Conservation (phyloP, 2,888 invertebrate genomes). For the Hermodice carunculata region DNA sequence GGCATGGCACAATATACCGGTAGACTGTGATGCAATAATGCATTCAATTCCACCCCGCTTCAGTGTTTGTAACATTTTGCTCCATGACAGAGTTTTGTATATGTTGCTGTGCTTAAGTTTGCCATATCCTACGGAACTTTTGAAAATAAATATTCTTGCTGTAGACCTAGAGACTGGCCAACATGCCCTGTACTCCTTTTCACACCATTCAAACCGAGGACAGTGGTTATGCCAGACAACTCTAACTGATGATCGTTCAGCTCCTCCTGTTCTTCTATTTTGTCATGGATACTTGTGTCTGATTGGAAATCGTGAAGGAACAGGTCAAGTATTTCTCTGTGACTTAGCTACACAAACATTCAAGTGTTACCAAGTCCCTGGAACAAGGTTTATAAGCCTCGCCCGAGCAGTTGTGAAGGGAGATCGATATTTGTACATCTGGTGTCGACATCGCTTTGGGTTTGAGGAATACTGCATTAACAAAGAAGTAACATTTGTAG, state of each 20-base stretch:
- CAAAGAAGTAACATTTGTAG: conserved; percentile 62
- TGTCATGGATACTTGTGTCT: conserved; percentile 60
- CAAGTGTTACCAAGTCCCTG: conserved; percentile 61
- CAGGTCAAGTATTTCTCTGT: conserved; percentile 63
- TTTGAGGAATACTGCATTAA: conserved; percentile 66
- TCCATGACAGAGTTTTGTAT: conserved; percentile 57
- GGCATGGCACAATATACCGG: conserved; percentile 58
- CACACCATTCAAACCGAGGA: conserved; percentile 58
- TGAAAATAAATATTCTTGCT: conserved; percentile 61
- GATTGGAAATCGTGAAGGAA: conserved; percentile 63
- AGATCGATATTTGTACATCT: conserved; percentile 58
- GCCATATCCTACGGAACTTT: conserved; percentile 66
- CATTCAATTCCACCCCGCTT: conserved; percentile 61
- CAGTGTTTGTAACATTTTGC: conserved; percentile 57
- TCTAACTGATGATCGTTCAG: conserved; percentile 59
- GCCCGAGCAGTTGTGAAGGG: conserved; percentile 58
- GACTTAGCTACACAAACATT: conserved; percentile 60
- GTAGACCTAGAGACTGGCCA: conserved; percentile 58
- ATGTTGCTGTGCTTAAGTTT: conserved; percentile 64
- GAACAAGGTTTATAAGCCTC: conserved; percentile 62
- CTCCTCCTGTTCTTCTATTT: conserved; percentile 62
- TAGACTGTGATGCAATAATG: conserved; percentile 55
- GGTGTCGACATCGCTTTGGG: conserved; percentile 64
- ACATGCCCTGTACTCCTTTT: conserved; percentile 57
- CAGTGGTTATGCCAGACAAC: conserved; percentile 65